Conservation (phyloP, 2,797 vertebrate species). For the Choloepus didactylus region DNA sequence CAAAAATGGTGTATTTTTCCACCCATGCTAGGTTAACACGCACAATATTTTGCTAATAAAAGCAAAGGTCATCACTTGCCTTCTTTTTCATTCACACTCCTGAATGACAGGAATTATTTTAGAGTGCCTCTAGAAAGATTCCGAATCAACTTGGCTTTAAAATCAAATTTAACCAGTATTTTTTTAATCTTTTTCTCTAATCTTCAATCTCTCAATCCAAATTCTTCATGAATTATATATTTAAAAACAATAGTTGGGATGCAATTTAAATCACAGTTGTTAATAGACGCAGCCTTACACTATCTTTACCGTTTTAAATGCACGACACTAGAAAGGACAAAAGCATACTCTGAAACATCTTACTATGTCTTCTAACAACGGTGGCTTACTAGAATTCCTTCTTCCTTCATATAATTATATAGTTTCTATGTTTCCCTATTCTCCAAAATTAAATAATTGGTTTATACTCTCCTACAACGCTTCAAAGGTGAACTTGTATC, state of each 20-base stretch:
- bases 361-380: neutral
- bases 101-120: neutral
- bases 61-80: conserved; percentile 36
- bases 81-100: conserved; percentile 53
- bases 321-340: conserved; percentile 49
- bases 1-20: conserved; percentile 31
- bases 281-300: neutral
- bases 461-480: neutral
- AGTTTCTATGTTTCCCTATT: neutral
- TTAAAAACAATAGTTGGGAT: neutral
- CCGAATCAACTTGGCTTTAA: neutral
- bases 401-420: neutral
- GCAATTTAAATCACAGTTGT: neutral
- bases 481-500: neutral
- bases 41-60: conserved; percentile 43
- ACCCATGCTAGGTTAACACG: neutral
- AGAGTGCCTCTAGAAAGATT: conserved; percentile 32
- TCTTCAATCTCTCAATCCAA: conserved; percentile 38
- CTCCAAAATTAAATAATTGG: neutral
- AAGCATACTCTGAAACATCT: conserved; percentile 39
- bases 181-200: neutral
- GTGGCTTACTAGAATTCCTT: conserved; percentile 13
- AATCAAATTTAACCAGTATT: conserved; percentile 45
- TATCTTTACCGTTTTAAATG: neutral
- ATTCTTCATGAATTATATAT: neutral